Conservation (phyloP, 2,888 invertebrate species). For the Meghimatium bilineatum region DNA sequence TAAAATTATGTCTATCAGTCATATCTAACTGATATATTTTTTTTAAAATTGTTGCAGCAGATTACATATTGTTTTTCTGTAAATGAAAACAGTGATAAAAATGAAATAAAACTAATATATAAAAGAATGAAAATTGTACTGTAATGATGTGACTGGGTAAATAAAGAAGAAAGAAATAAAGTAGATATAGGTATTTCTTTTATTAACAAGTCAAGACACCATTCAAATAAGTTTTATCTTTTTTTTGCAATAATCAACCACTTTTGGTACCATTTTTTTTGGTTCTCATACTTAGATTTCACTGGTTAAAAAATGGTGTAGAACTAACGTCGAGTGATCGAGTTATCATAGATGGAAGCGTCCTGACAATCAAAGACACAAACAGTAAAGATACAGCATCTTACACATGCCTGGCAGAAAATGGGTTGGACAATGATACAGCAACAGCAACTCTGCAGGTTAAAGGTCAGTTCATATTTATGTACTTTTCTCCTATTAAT, state of each 20-base stretch:
- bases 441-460: constrained; percentile 93
- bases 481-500: not conserved
- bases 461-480: constrained; percentile 81
- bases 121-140: too few relatives aligned
- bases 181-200: too few relatives aligned
- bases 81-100: too few relatives aligned
- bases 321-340: constrained; percentile 53
- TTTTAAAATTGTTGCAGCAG: too few relatives aligned
- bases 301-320: constrained; percentile 63
- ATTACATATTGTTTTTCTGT: too few relatives aligned
- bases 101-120: too few relatives aligned
- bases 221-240: not conserved
- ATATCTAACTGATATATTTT: too few relatives aligned
- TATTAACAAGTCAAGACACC: too few relatives aligned
- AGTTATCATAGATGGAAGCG: constrained; percentile 55
- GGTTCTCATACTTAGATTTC: constrained; percentile 15
- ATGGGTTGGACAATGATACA: constrained; percentile 89
- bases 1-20: too few relatives aligned
- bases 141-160: too few relatives aligned
- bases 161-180: too few relatives aligned
- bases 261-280: too few relatives aligned
- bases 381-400: constrained; percentile 87
- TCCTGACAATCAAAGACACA: constrained; percentile 60
- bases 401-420: constrained; percentile 95
- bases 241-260: not conserved